Evolutionary conservation across 35 echinoderm and acorn worm genomes (phyloP).

Genomic region (Acanthaster planci): DNA sequence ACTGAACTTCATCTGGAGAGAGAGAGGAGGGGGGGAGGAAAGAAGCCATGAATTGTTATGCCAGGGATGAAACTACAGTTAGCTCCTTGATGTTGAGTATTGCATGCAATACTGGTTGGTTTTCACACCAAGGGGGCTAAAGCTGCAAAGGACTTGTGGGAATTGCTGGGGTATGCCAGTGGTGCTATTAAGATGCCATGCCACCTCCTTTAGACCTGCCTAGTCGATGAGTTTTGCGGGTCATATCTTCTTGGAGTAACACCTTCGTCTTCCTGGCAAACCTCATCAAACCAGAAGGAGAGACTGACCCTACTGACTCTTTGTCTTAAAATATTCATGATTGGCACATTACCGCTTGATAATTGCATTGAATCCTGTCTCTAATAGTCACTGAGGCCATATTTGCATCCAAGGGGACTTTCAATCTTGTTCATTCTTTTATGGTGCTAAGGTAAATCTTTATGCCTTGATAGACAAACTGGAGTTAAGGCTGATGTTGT

Average conservation of each 20-base stretch:
- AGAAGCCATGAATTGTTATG: neutral
- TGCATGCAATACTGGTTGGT: neutral
- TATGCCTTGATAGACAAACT: too few relatives aligned
- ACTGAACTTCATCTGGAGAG: neutral
- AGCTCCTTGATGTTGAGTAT: neutral
- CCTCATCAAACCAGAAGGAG: too few relatives aligned
- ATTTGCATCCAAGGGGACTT: too few relatives aligned
- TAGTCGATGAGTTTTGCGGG: conserved; percentile 4
- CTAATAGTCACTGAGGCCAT: too few relatives aligned
- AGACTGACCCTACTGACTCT: too few relatives aligned
- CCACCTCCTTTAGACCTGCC: neutral
- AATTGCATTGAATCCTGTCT: too few relatives aligned
- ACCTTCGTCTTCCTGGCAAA: conserved; percentile 13
- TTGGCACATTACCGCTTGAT: too few relatives aligned
- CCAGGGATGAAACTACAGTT: neutral
- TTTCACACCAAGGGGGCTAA: neutral
- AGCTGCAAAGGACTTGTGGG: neutral
- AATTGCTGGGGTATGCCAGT: conserved; percentile 10
- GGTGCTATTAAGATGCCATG: neutral
- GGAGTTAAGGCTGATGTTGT: too few relatives aligned
- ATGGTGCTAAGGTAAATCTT: too few relatives aligned
- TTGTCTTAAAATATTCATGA: too few relatives aligned
- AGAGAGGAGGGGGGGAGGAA: neutral
- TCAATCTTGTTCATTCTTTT: too few relatives aligned
- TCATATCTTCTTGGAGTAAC: neutral